These are phyloP conservation scores for Ascidia mentula DNA, from an alignment of 23 tunicate genomes.

Conservation along the genomic window DNA sequence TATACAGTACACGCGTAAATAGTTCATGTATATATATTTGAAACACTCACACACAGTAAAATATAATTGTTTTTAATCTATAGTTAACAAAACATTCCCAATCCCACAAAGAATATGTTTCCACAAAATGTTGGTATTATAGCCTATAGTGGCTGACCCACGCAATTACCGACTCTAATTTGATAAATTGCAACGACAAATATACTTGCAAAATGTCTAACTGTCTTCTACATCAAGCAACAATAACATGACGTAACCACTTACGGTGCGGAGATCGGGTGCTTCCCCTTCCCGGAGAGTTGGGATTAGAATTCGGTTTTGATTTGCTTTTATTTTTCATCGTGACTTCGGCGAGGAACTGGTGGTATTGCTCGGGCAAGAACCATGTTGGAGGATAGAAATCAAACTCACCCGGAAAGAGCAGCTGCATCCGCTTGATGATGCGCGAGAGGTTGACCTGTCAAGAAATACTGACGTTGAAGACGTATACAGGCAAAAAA, in stretches of 20 bases:
- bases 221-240: neutral
- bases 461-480: neutral
- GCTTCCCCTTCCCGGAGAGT: neutral
- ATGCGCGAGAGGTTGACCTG: conserved; percentile 85
- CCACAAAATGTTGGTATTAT: too few species aligned
- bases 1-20: too few species aligned
- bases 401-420: conserved; percentile 86
- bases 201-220: neutral
- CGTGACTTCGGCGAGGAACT: conserved; percentile 71
- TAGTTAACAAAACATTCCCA: too few species aligned
- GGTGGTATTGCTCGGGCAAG: conserved; percentile 89
- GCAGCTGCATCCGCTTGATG: conserved; percentile 80
- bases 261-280: neutral
- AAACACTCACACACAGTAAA: too few species aligned
- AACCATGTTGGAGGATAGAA: conserved; percentile 94
- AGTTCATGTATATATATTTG: too few species aligned
- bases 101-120: too few species aligned
- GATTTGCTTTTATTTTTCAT: conserved; percentile 24
- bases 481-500: too few species aligned
- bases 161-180: neutral
- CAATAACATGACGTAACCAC: too few species aligned
- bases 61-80: too few species aligned
- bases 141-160: neutral
- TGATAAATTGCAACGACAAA: neutral
- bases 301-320: neutral